These are phyloP conservation scores for Hyposoter dolosus DNA, from an alignment of 2,888 invertebrate genomes.

Conservation along the genomic window DNA sequence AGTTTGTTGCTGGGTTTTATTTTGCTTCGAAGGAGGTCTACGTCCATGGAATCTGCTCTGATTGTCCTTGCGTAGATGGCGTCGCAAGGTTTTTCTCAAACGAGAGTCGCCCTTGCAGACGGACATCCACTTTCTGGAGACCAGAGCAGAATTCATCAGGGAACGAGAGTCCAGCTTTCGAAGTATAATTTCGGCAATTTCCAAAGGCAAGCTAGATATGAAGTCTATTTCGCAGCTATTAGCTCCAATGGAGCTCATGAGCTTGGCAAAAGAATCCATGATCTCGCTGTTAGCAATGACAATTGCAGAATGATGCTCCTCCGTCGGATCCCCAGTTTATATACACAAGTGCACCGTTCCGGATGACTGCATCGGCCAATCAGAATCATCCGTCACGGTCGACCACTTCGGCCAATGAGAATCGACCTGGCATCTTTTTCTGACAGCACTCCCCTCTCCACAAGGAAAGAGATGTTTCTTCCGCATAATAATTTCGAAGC, in stretches of 20 bases:
- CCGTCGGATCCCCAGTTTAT: conserved; percentile 14
- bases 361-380: conserved; percentile 21
- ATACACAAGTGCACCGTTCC: conserved; percentile 14
- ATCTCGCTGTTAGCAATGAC: conserved; percentile 24
- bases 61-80: conserved; percentile 28
- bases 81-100: conserved; percentile 31
- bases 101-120: conserved; percentile 43
- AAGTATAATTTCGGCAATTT: conserved; percentile 44
- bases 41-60: neutral
- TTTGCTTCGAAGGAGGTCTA: neutral
- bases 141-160: conserved; percentile 20
- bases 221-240: conserved; percentile 25
- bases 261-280: conserved; percentile 47
- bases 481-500: neutral
- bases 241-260: conserved; percentile 41
- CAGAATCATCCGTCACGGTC: conserved; percentile 12
- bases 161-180: conserved; percentile 35
- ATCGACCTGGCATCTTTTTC: neutral
- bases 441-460: no score
- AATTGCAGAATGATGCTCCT: conserved; percentile 53
- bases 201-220: conserved; percentile 29
- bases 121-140: conserved; percentile 43
- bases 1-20: neutral
- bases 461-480: neutral
- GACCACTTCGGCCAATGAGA: conserved; percentile 9